A percentile compares a stretch with the other conserved stretches of the same genome.
Conservation (phyloP, 2,888 invertebrate genomes). For the Drosophila helvetica region DNA sequence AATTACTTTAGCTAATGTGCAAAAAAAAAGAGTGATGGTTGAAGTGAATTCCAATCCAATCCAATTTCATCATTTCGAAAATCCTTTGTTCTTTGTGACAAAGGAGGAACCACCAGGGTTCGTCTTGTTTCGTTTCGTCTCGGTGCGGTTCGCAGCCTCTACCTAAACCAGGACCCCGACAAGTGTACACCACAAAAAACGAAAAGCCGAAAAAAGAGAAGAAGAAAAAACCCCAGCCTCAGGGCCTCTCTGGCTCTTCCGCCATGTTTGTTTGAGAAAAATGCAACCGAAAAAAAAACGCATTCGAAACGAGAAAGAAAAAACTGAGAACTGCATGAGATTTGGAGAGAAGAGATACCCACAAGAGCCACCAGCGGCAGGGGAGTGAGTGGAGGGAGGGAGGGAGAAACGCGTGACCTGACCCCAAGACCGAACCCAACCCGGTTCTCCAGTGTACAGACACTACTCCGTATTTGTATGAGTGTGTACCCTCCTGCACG, state of each 20-base stretch:
- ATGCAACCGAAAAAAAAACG: constrained; percentile 39
- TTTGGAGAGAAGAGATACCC: constrained; percentile 35
- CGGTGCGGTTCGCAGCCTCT: not conserved
- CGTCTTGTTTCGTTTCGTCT: not conserved
- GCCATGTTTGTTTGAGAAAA: constrained; percentile 46
- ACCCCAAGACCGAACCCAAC: constrained; percentile 32
- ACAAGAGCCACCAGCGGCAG: constrained; percentile 5
- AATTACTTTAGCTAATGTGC: constrained; percentile 3
- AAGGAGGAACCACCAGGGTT: constrained; percentile 9
- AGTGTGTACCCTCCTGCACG: not conserved
- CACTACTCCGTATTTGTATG: constrained; percentile 22
- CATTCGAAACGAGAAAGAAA: not conserved
- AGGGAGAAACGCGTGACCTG: constrained; percentile 43
- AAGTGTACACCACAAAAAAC: constrained; percentile 29
- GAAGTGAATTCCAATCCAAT: not conserved
- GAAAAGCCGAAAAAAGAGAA: not conserved
- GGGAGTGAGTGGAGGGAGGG: not conserved
- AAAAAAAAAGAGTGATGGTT: constrained; percentile 1
- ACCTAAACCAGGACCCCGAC: constrained; percentile 38
- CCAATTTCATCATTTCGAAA: not conserved
- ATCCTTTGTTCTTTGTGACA: constrained; percentile 34
- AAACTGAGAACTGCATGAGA: constrained; percentile 37
- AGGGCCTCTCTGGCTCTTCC: constrained; percentile 1
- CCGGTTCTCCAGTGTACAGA: constrained; percentile 13
- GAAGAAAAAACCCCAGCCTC: constrained; percentile 22